A percentile compares a stretch with the other conserved stretches of the same genome.
Evolutionary conservation across 2,888 invertebrate genomes (phyloP).

Genomic region (Hetaerina titia): DNA sequence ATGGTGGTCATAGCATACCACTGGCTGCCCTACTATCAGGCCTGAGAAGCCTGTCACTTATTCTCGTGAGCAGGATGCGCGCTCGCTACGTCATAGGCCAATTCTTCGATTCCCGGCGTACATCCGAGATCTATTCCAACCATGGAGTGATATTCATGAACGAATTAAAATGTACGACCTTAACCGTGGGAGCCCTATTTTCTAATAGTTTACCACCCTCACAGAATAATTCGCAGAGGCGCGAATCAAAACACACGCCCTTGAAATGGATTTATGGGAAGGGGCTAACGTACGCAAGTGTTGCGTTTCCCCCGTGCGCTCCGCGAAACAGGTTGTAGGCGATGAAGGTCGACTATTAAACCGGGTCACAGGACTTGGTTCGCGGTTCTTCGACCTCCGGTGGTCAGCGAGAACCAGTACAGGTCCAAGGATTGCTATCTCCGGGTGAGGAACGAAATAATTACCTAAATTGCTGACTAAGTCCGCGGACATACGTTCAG

Average conservation of each 20-base stretch:
- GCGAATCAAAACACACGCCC: neutral
- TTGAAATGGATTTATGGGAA: neutral
- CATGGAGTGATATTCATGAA: too few species aligned
- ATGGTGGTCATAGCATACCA: too few species aligned
- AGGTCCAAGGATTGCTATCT: neutral
- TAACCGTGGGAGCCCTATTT: neutral
- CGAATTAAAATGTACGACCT: too few species aligned
- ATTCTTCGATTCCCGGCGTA: too few species aligned
- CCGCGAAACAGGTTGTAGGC: neutral
- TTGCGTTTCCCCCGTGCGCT: neutral
- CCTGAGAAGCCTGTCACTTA: too few species aligned
- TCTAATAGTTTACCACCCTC: neutral
- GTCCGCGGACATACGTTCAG: too few species aligned
- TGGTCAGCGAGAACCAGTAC: neutral
- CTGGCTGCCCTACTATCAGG: too few species aligned
- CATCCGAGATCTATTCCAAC: too few species aligned
- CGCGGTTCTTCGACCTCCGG: neutral
- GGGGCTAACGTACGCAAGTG: neutral
- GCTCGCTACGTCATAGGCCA: too few species aligned
- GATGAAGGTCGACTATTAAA: neutral
- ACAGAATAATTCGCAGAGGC: neutral
- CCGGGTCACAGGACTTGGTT: neutral
- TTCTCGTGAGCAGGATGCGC: too few species aligned
- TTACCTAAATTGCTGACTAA: too few species aligned
- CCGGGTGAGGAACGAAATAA: too few species aligned